phyloP scores from a whole-genome alignment of 2,888 invertebrate species.

The Agrotis segetum region DNA sequence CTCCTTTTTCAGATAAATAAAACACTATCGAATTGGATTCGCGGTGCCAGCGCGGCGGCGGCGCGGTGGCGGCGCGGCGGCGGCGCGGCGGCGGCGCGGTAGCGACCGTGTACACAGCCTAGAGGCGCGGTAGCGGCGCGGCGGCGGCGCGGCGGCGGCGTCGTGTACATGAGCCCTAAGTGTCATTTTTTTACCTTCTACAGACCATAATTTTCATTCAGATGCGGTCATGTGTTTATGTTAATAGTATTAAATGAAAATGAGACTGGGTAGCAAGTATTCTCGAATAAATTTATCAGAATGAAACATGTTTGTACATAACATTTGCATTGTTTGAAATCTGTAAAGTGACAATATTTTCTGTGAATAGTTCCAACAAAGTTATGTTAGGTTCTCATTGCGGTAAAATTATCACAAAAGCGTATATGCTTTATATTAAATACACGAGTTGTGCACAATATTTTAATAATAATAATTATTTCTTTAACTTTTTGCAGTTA shows the following conservation, averaged over 20 bases:
- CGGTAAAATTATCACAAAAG: conserved; percentile 9
- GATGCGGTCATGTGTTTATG: not conserved
- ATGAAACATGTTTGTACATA: not conserved
- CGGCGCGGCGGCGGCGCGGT: no score
- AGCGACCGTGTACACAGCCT: no score
- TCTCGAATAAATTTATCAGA: not conserved
- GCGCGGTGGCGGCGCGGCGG: no score
- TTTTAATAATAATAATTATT: conserved; percentile 1
- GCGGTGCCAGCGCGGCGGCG: no score
- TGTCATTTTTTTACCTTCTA: no score
- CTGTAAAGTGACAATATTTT: not conserved
- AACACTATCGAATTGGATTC: no score
- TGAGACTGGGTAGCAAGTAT: not conserved
- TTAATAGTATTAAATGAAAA: not conserved
- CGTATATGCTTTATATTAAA: not conserved
- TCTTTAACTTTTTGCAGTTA: not conserved
- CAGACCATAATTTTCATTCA: not conserved
- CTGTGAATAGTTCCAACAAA: not conserved
- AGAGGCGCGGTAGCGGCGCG: no score
- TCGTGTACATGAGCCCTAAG: no score
- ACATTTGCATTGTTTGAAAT: not conserved
- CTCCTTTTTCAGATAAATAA: no score
- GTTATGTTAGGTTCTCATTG: conserved; percentile 1
- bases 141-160: no score
- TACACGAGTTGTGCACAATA: not conserved